Base-by-base conservation (phyloP, 1,140 invertebrate species). In the Lepidurus apus region DNA sequence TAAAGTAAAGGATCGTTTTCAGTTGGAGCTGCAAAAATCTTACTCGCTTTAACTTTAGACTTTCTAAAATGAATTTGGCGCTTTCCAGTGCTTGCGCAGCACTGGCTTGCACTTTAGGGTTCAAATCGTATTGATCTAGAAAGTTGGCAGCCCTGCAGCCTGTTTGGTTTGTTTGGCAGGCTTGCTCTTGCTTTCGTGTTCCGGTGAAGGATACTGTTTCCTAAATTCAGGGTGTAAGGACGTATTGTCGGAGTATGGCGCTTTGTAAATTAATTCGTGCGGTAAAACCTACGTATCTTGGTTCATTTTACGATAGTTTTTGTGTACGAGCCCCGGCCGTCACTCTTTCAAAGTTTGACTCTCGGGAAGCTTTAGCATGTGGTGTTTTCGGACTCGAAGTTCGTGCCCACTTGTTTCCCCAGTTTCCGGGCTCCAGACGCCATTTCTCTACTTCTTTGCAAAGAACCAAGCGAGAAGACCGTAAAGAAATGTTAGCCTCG, bases 401-500 rank as follows among this genome's bases (percentile, higher is more conserved):
- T 11, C 17, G 53, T 65, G 17, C 13, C 53, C 53, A n/a, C 21
- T 65, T 65, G 53, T 21, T 21, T 13, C 17, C 53, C 53, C 53
- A 4, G 6, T n/a, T n/a, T 65, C 17, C 21, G 7, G 13, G 53
- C 76, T 45, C 43, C 42, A 43, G 76, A 47, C 76, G 76, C 76
- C 76, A 77, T 78, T 78, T 78, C 34, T 73, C 34, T 3, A 79
- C 78, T 9, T 79, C 65, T 47, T 74, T 45, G 8, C 44, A n/a
- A 44, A 42, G 42, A 45, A 17, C n/a, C 42, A 88, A 89, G 83
- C 86, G 83, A 11, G 87, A 87, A 82, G 90, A 91, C 81, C 84
- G 87, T 21, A 86, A 87, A 82, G 85, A 86, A 83, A 88, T 89
- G 86, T 80, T 89, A 53, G 85, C 85, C 44, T 88, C 87, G 34